phyloP scores from a whole-genome alignment of 2,113 vertebrate genomes.

The Setophaga petechia region DNA sequence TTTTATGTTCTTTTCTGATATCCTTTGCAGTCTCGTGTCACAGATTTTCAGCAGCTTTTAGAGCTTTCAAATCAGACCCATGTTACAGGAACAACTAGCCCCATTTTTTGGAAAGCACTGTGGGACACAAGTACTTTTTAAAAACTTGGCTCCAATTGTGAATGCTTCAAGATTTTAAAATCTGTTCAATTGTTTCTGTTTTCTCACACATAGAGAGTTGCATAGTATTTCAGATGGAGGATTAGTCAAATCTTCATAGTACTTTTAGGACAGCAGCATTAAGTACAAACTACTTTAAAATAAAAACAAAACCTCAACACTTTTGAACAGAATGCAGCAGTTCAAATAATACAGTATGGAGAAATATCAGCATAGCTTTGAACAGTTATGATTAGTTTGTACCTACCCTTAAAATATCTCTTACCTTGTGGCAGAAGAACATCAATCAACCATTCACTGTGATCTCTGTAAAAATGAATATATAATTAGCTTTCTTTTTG shows the following conservation, averaged over 20 bases:
- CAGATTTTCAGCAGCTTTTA: not conserved
- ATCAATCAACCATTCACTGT: slow-evolving; percentile 97
- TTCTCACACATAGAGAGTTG: not conserved
- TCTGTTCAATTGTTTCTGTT: not conserved
- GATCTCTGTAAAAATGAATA: slow-evolving; percentile 83
- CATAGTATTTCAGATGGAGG: not conserved
- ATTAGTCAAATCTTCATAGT: not conserved
- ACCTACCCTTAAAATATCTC: slow-evolving; percentile 64
- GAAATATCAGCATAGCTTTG: slow-evolving; percentile 19
- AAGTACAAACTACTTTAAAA: not conserved
- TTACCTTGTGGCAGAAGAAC: slow-evolving; percentile 98
- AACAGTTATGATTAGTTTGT: slow-evolving; percentile 7
- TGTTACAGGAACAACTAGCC: not conserved
- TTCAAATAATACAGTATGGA: not conserved
- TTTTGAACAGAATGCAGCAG: not conserved
- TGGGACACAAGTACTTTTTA: not conserved
- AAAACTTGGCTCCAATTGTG: not conserved
- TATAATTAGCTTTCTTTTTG: not conserved
- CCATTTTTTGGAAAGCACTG: not conserved
- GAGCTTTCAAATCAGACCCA: not conserved
- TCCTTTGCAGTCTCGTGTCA: not conserved
- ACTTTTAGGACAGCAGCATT: not conserved
- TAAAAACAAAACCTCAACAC: not conserved
- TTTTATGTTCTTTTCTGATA: not conserved
- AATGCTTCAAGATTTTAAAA: not conserved